Evolutionary conservation across 1,140 invertebrate genomes (phyloP), one percentile per base, ranked within the genome.

Genomic region (Stegodyphus mimosarum): DNA sequence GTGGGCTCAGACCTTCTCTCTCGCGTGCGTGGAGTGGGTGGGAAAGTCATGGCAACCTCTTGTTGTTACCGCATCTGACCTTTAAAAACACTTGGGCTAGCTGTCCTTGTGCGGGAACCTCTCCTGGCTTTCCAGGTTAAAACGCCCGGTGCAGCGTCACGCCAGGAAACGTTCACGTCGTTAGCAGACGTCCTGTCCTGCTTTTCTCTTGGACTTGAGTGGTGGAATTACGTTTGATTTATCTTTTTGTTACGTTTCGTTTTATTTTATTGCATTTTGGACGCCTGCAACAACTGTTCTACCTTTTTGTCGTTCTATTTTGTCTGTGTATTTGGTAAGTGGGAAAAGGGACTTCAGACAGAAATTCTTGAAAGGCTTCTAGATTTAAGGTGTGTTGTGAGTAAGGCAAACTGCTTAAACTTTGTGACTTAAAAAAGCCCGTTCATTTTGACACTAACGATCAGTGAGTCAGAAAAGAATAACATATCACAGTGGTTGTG

Each of bases 41-140:
- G 55, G 69, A 81, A 81, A 81, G 78, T 81, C 78, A 81, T 81
- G 78, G 78, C 78, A 81, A 81, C 78, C 78, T 81, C 78, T 81
- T 81, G 78, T 81, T 81, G 78, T 81, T 81, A 81, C 78, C 78
- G 69, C 78, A 81, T 81, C 67, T 81, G 78, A 81, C 78, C 78
- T 81, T 81, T 81, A 10, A 10, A 72, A 72, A 72, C 53, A 69
- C 13, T 17, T 60, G 55, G 9, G 55, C 55, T 60, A 15, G 55
- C 15, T 60, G 55, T 60, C 9, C 15, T 60, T 60, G 55, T 60
- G 15, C 55, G 15, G 9, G 15, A 9, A 60, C 9, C 9, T 60
- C 55, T 11, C 55, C 5, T 60, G 9, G 9, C 15, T 15, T 9
- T 2, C 55, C 55, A 60, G 55, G 15, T 60, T 15, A 60, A 9